Conservation (phyloP, 2,113 vertebrate genomes). For the Zapus hudsonius region DNA sequence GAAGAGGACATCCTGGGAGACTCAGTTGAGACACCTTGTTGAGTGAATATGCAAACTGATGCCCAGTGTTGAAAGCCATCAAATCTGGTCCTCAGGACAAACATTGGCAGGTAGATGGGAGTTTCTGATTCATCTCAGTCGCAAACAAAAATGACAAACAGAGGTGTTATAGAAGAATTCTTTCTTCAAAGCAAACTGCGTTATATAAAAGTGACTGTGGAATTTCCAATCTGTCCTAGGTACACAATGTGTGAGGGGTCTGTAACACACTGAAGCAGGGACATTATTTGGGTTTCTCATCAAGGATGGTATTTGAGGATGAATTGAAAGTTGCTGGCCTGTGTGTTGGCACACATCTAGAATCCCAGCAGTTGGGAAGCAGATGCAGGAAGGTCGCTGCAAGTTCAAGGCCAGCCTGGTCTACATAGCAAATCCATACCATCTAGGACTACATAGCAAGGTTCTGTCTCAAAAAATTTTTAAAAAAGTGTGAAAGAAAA, state of each 20-base stretch:
- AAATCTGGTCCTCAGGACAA: not conserved
- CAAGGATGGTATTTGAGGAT: not conserved
- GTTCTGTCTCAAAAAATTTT: not conserved
- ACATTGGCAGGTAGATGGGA: not conserved
- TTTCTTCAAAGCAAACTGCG: not conserved
- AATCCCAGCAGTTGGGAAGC: not conserved
- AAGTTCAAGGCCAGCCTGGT: not conserved
- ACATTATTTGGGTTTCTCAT: not conserved
- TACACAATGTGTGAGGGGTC: not conserved
- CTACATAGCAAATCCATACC: not conserved
- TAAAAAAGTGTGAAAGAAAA: not conserved
- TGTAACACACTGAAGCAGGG: not conserved
- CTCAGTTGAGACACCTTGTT: not conserved
- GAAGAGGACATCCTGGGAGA: not conserved
- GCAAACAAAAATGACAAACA: not conserved
- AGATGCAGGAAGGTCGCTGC: not conserved
- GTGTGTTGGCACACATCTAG: not conserved
- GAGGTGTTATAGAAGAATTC: not conserved
- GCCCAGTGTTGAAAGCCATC: not conserved
- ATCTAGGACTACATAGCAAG: not conserved
- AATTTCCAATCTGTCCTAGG: not conserved
- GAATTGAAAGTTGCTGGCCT: constrained; percentile 12
- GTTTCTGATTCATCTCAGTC: not conserved
- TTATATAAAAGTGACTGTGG: not conserved
- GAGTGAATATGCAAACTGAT: constrained; percentile 49